Conservation (phyloP, 2,113 vertebrate genomes). For the Cheirogaleus medius region DNA sequence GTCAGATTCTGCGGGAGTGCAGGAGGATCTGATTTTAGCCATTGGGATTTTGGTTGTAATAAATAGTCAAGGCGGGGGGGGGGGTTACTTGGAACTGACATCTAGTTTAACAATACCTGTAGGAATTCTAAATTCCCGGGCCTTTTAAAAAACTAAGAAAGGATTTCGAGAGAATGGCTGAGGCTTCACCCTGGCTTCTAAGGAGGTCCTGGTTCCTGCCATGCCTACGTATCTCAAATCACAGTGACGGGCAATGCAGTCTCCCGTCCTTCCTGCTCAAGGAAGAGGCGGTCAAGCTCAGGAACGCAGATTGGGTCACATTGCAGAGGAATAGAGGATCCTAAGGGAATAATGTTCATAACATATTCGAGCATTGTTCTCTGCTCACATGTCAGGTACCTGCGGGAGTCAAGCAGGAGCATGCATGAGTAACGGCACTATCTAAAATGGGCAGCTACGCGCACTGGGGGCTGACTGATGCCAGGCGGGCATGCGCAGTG, state of each 20-base stretch:
- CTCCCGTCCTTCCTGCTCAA: neutral
- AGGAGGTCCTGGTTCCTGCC: neutral
- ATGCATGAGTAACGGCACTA: neutral
- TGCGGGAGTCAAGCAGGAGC: neutral
- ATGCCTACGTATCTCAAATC: neutral
- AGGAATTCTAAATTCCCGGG: conserved; percentile 18
- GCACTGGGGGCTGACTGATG: too few species aligned
- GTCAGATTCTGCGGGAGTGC: neutral
- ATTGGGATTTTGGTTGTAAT: neutral
- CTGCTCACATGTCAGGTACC: neutral
- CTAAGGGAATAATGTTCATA: neutral
- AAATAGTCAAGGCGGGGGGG: accelerated
- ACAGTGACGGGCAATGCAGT: neutral
- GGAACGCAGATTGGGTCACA: neutral
- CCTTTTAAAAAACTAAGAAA: neutral
- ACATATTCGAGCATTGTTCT: accelerated
- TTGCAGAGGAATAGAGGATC: neutral
- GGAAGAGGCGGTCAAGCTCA: neutral
- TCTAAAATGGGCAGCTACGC: neutral
- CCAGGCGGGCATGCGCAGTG: neutral
- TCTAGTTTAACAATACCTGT: neutral
- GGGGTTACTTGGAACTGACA: neutral
- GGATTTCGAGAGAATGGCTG: neutral
- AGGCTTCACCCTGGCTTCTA: neutral
- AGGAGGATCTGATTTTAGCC: neutral